Evolutionary conservation across 2,797 vertebrate species (phyloP).

Genomic region (Delichon dasypus): DNA sequence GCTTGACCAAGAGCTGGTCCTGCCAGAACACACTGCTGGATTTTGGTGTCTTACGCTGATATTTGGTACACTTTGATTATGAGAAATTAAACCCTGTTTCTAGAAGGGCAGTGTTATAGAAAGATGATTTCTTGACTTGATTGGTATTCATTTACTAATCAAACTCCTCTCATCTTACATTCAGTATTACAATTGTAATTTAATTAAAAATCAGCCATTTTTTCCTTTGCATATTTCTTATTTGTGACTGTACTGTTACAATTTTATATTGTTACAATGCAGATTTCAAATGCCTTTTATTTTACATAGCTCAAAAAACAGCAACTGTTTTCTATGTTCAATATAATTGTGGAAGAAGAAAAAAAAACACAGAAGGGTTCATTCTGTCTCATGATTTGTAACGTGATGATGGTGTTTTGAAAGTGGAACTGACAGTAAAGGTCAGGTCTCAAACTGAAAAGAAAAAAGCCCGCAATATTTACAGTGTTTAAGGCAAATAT

Average conservation of each 20-base stretch:
- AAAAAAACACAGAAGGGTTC: constrained; percentile 35
- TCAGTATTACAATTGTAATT: not conserved
- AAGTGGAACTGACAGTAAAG: constrained; percentile 80
- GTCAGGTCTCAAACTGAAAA: constrained; percentile 80
- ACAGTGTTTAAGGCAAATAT: constrained; percentile 76
- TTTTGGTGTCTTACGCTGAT: constrained; percentile 84
- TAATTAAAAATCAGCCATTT: not conserved
- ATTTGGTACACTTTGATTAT: not conserved
- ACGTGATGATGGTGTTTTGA: constrained; percentile 76
- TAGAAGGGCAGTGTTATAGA: not conserved
- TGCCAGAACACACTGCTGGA: constrained; percentile 84
- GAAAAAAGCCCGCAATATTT: constrained; percentile 74
- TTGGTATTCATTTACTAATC: not conserved
- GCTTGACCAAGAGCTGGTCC: constrained; percentile 83
- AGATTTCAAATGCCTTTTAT: constrained; percentile 31
- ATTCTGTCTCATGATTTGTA: constrained; percentile 58
- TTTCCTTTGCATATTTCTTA: too few relatives aligned
- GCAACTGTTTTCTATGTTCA: constrained; percentile 47
- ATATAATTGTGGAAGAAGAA: constrained; percentile 37
- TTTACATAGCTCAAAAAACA: constrained; percentile 43
- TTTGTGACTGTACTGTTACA: too few relatives aligned
- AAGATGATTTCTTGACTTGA: not conserved
- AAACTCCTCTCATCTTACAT: not conserved
- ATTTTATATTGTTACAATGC: not conserved
- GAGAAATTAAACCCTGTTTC: not conserved